phyloP scores from a whole-genome alignment of 2,888 invertebrate genomes.

The Metellina segmentata region DNA sequence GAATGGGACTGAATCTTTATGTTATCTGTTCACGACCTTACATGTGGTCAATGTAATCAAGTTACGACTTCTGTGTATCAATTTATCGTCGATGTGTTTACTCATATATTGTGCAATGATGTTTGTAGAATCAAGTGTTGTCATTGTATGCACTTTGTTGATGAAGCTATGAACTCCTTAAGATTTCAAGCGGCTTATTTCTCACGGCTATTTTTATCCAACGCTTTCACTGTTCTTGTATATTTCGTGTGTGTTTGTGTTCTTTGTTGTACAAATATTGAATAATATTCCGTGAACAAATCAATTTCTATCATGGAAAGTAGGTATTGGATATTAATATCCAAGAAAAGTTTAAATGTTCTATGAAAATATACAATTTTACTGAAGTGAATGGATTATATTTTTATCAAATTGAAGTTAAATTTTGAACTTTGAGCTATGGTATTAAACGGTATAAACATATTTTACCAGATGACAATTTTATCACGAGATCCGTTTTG shows the following conservation, averaged over 20 bases:
- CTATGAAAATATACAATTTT: too few species aligned
- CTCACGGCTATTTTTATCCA: not conserved
- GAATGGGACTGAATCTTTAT: not conserved
- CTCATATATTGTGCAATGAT: not conserved
- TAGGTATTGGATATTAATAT: too few species aligned
- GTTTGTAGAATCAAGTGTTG: not conserved
- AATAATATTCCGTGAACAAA: not conserved
- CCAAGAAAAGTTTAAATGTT: too few species aligned
- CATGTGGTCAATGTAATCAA: not conserved
- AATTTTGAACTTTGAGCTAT: too few species aligned
- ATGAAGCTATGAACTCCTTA: not conserved
- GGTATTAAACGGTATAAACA: too few species aligned
- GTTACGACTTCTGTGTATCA: not conserved
- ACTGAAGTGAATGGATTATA: too few species aligned
- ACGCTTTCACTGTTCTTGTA: not conserved
- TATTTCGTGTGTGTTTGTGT: not conserved
- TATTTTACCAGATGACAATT: too few species aligned
- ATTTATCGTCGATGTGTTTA: not conserved
- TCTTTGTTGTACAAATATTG: not conserved
- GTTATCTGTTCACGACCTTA: not conserved
- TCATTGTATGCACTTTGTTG: not conserved
- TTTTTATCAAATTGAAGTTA: too few species aligned
- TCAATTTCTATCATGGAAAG: too few species aligned
- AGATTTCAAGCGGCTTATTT: not conserved
- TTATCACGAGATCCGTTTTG: too few species aligned